Evolutionary conservation across 2,113 vertebrate species (phyloP).

Genomic region (Perca fluviatilis): DNA sequence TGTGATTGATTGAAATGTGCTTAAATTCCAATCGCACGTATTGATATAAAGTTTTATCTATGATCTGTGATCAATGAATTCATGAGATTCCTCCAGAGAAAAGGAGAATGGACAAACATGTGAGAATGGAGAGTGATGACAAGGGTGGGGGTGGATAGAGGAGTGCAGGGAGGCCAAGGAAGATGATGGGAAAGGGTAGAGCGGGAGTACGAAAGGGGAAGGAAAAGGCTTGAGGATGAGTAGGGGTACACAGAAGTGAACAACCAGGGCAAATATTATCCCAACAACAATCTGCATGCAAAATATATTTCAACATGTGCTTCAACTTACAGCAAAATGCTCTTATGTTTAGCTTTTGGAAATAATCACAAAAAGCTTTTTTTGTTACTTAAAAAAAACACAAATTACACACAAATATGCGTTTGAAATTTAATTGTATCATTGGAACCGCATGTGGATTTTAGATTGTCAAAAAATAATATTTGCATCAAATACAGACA

Average conservation of each 20-base stretch:
- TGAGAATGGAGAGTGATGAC: background rate
- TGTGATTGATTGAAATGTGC: background rate
- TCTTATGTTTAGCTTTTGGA: background rate
- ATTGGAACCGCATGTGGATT: slow-evolving; percentile 47
- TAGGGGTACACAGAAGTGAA: slow-evolving; percentile 16
- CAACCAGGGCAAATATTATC: slow-evolving; percentile 55
- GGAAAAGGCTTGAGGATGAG: slow-evolving; percentile 3
- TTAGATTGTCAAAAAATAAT: slow-evolving; percentile 35
- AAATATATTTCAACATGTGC: slow-evolving; percentile 34
- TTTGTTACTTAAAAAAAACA: background rate
- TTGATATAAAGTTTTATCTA: background rate
- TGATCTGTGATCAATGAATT: background rate
- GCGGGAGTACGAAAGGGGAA: background rate
- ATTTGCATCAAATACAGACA: slow-evolving; percentile 49
- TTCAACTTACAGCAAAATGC: slow-evolving; percentile 4
- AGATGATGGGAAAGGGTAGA: background rate
- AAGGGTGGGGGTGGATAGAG: background rate
- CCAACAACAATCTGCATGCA: slow-evolving; percentile 44
- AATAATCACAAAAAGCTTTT: background rate
- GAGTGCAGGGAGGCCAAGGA: background rate
- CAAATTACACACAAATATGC: background rate
- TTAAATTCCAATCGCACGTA: background rate
- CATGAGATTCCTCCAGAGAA: background rate
- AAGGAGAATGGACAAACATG: background rate
- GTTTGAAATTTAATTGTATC: background rate